Conservation (phyloP, 1,140 invertebrate genomes). For the Procambarus clarkii region DNA sequence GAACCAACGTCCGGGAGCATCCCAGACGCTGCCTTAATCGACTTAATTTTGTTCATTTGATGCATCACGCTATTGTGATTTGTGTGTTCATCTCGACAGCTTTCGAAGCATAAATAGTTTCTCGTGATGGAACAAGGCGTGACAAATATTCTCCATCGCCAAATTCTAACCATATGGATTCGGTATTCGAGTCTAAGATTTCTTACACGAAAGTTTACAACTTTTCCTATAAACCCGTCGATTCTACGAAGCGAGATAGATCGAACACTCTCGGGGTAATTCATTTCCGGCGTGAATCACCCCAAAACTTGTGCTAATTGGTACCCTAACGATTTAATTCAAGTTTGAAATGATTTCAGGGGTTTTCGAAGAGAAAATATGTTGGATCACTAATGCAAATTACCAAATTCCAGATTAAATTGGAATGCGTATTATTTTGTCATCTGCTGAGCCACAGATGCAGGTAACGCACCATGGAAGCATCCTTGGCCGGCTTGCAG, state of each 20-base stretch:
- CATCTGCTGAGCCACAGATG: not conserved
- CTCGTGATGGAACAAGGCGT: no score
- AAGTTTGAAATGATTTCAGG: constrained; percentile 31
- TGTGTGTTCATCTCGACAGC: no score
- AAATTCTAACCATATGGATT: no score
- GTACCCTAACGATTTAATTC: constrained; percentile 39
- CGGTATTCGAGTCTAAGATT: no score
- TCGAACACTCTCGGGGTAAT: not conserved
- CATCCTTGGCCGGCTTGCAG: no score
- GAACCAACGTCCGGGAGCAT: no score
- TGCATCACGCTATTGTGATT: no score
- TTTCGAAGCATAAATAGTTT: no score
- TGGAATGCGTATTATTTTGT: constrained; percentile 6
- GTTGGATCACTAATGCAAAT: constrained; percentile 31
- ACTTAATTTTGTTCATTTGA: no score
- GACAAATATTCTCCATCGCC: no score
- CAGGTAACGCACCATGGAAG: not conserved
- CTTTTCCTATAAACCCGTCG: not conserved
- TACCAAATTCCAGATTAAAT: constrained; percentile 7
- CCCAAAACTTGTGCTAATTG: constrained; percentile 35
- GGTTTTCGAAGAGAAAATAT: constrained; percentile 34
- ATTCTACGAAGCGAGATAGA: not conserved
- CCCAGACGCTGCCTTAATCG: no score
- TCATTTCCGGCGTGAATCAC: constrained; percentile 19
- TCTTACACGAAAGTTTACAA: not conserved